Conservation (phyloP, 2,888 invertebrate genomes). For the Drosophila emarginata region DNA sequence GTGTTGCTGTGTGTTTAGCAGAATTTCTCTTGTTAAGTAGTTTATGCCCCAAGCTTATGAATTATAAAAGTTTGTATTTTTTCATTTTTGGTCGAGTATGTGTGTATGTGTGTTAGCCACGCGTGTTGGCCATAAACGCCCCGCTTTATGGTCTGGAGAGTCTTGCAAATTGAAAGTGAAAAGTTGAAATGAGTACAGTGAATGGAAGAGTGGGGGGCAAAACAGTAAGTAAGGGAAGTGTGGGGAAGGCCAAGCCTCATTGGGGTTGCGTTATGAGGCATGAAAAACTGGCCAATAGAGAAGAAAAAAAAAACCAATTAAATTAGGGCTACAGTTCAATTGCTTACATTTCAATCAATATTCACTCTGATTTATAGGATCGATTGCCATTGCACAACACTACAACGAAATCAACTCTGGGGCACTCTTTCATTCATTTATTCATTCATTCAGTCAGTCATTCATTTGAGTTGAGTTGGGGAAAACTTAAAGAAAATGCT, state of each 20-base stretch:
- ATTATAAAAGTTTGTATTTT: constrained; percentile 61
- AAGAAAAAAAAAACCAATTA: constrained; percentile 8
- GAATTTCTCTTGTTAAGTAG: constrained; percentile 29
- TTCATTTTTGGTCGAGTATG: constrained; percentile 21
- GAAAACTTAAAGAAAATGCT: constrained; percentile 32
- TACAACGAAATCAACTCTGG: constrained; percentile 16
- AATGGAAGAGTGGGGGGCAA: background rate
- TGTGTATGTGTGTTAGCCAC: constrained; percentile 44
- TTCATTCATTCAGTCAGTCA: constrained; percentile 41
- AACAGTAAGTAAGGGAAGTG: background rate
- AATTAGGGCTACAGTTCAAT: constrained; percentile 6
- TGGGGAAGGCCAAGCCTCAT: constrained; percentile 39
- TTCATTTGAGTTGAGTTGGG: constrained; percentile 44
- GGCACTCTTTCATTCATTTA: background rate
- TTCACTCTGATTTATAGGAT: constrained; percentile 3
- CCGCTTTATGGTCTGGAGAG: constrained; percentile 60
- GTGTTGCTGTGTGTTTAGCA: constrained; percentile 48
- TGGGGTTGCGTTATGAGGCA: constrained; percentile 52
- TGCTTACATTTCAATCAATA: constrained; percentile 11
- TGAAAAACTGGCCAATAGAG: constrained; percentile 30
- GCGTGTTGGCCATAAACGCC: constrained; percentile 71
- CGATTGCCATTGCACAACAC: background rate
- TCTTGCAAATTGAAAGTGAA: constrained; percentile 71
- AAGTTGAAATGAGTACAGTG: constrained; percentile 49
- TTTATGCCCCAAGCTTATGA: constrained; percentile 56